A percentile compares a stretch with the other conserved stretches of the same genome.
Conservation (phyloP, 2,113 vertebrate species). For the Cyanoderma ruficeps region DNA sequence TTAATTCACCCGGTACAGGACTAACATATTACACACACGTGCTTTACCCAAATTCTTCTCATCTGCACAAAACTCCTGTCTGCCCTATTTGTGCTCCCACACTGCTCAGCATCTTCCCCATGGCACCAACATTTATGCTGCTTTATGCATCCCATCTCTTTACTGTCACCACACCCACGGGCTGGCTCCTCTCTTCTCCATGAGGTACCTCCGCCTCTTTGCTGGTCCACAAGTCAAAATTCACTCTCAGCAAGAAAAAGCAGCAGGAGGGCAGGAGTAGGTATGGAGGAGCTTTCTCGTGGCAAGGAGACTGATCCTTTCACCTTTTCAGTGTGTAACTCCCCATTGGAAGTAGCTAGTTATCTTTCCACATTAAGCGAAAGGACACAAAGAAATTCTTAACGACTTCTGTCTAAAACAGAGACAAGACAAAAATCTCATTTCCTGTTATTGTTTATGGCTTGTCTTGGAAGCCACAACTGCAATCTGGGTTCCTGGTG, state of each 20-base stretch:
- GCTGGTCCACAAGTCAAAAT: not conserved
- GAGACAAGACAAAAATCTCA: not conserved
- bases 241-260: not conserved
- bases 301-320: not conserved
- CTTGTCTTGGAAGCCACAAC: not conserved
- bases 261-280: not conserved
- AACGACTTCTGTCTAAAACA: not conserved
- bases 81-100: not conserved
- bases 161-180: not conserved
- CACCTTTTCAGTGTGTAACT: not conserved
- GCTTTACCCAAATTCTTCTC: not conserved
- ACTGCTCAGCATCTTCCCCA: not conserved
- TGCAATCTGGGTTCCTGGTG: not conserved
- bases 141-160: not conserved
- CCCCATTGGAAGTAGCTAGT: not conserved
- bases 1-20: not conserved
- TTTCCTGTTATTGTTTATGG: not conserved
- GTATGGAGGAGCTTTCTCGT: not conserved
- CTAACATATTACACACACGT: fast-evolving
- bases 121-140: not conserved
- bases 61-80: not conserved
- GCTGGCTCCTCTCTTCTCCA: not conserved
- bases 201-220: not conserved
- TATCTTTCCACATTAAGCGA: not conserved
- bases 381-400: not conserved